These are phyloP conservation scores for Malurus elegans DNA, from an alignment of 2,113 vertebrate species.

Conservation along the genomic window DNA sequence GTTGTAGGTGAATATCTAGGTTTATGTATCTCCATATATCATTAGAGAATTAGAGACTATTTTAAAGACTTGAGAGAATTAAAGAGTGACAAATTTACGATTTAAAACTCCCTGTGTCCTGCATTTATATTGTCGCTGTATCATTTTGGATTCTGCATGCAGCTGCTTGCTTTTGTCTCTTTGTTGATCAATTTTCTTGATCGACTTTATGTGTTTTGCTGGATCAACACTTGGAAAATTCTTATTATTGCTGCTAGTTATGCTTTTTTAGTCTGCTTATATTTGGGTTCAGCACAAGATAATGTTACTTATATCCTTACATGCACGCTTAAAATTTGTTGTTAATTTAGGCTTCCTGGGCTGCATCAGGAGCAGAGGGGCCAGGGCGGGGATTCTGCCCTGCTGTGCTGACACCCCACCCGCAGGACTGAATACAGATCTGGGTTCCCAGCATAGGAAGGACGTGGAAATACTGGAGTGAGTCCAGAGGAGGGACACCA, in stretches of 20 bases:
- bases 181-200: neutral
- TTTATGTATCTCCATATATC: neutral
- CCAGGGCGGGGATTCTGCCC: neutral
- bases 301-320: neutral
- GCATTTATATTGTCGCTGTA: neutral
- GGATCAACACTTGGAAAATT: neutral
- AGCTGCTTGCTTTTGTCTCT: neutral
- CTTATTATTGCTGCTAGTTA: neutral
- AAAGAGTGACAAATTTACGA: neutral
- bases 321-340: neutral
- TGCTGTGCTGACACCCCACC: neutral
- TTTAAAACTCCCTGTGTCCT: neutral
- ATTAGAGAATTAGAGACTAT: neutral
- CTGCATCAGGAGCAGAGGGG: neutral
- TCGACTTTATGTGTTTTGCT: accelerated
- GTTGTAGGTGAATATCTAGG: neutral
- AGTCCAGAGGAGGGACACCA: neutral
- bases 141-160: neutral
- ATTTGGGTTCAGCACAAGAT: neutral
- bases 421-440: neutral
- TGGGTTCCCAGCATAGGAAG: neutral
- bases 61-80: neutral
- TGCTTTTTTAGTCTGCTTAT: neutral
- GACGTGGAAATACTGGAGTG: accelerated
- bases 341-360: neutral